These are phyloP conservation scores for Netelia virgata DNA, from an alignment of 2,888 invertebrate genomes.

Conservation along the genomic window DNA sequence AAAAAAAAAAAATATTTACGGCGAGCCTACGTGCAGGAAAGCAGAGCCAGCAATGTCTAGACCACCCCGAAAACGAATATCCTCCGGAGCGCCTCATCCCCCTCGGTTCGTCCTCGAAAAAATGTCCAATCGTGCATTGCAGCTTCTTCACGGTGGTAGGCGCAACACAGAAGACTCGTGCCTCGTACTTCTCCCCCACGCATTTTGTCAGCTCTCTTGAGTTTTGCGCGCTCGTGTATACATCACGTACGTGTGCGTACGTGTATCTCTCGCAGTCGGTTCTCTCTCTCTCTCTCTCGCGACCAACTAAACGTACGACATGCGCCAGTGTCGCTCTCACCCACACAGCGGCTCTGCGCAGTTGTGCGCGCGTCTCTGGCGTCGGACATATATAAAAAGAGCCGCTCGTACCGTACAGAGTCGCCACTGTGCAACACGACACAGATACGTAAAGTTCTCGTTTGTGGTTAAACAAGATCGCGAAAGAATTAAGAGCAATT, in stretches of 20 bases:
- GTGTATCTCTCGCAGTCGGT: neutral
- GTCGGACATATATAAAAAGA: conserved; percentile 60
- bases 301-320: neutral
- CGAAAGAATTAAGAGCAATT: neutral
- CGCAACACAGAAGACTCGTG: conserved; percentile 2
- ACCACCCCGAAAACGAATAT: conserved; percentile 55
- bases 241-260: neutral
- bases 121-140: neutral
- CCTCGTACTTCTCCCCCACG: neutral
- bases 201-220: conserved; percentile 4
- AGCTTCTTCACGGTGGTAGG: neutral
- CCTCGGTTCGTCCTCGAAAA: neutral
- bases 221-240: neutral
- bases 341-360: conserved; percentile 2
- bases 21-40: neutral
- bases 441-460: conserved; percentile 50
- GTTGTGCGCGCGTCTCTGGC: conserved; percentile 1
- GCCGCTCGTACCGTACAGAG: conserved; percentile 38
- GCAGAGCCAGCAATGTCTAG: conserved; percentile 9
- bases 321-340: neutral
- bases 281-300: conserved; percentile 37
- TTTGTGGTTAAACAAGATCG: conserved; percentile 16
- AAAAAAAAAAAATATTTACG: neutral
- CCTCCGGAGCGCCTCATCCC: neutral
- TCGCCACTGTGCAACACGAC: conserved; percentile 53